Evolutionary conservation across 1,140 invertebrate species (phyloP), one percentile per base, ranked within the genome.

Genomic region (Pogonus chalceus): DNA sequence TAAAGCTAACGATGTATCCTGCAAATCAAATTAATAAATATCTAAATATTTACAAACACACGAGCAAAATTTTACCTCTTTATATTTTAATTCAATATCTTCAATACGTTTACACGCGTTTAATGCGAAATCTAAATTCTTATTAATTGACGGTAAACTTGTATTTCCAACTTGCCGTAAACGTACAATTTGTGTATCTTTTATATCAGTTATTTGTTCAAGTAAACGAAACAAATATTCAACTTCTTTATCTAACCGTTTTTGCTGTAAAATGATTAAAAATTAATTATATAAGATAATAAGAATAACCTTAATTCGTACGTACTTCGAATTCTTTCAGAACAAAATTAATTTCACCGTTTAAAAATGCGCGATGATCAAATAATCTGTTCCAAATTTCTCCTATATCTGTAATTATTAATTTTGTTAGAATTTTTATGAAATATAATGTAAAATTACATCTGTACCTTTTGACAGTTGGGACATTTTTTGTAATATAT

Each of bases 361-460:
- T 84, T 46, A 91, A 66, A 70, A 90, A 89, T 20, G 86, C 85
- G 53, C 83, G 78, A 65, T 92, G 88, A 69, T 92, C 87, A 75
- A 92, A 89, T 55, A 92, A 73, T 68, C 88, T 77, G 58, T 78
- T 79, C 81, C 87, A 89, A 70, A 90, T 81, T 71, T 88, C 85
- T 54, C 82, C 80, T 62, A 83, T 79, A 77, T 89, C 89, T 92
- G 61, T 20, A 71, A 69, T 43, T n/a, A n/a, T n/a, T n/a, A n/a
- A 31, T 31, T 31, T 31, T 31, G 2, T 43, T 22, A 46, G 23
- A 24, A 14, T 20, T 20, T n/a, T 55, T 2, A 23, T 18, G 26
- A 7, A 31, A 7, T 31, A 31, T 31, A 31, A 31, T 31, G 14
- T 14, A 31, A 7, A 14, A 31, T 7, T 7, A 14, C 26, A 31